Percentiles rank a stretch among this genome's conserved stretches.
Evolutionary conservation across 1,140 invertebrate genomes (phyloP).

Genomic region (Bacillus rossius): DNA sequence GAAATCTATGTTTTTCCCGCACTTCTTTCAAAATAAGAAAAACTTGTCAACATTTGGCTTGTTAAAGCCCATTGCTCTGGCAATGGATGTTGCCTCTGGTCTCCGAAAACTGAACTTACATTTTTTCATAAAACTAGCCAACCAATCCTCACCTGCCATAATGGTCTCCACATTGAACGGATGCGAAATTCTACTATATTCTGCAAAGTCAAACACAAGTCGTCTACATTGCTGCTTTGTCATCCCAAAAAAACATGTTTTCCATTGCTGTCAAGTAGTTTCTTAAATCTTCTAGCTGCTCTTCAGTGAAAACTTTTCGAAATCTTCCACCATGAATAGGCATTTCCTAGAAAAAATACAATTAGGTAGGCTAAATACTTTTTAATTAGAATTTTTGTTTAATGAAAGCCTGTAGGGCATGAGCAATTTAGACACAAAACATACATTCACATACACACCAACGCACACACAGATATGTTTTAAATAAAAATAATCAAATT

Average conservation of each 20-base stretch:
- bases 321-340: constrained; percentile 2
- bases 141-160: constrained; percentile 30
- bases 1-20: constrained; percentile 24
- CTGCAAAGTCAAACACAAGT: background rate
- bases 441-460: too few relatives aligned
- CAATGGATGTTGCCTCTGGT: constrained; percentile 38
- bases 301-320: background rate
- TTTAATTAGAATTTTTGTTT: too few relatives aligned
- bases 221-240: background rate
- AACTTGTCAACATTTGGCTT: constrained; percentile 33
- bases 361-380: too few relatives aligned
- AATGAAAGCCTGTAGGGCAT: too few relatives aligned
- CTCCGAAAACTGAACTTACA: constrained; percentile 31
- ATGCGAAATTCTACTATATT: background rate
- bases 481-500: background rate
- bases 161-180: constrained; percentile 16
- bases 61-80: constrained; percentile 39
- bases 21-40: constrained; percentile 34
- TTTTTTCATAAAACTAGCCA: constrained; percentile 35
- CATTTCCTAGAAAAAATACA: too few relatives aligned
- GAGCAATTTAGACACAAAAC: too few relatives aligned
- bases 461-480: background rate
- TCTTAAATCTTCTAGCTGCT: background rate
- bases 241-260: background rate
- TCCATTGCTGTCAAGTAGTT: background rate